Conservation (phyloP, 2,888 invertebrate genomes). For the Agonopterix arenella region DNA sequence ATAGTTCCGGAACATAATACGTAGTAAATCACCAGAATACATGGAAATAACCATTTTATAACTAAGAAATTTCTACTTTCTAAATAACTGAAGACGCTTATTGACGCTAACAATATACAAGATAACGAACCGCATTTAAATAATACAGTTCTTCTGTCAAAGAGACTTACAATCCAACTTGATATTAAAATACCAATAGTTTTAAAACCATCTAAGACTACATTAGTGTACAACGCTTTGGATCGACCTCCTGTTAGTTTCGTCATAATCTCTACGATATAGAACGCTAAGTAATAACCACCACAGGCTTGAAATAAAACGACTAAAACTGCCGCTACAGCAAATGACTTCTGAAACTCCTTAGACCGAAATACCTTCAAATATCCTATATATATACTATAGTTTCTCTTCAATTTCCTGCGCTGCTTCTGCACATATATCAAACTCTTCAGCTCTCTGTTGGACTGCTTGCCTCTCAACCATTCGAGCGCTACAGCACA, state of each 20-base stretch:
- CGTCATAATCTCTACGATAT: not conserved
- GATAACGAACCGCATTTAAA: not conserved
- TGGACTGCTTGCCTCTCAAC: slow-evolving; percentile 14
- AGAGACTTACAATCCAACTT: not conserved
- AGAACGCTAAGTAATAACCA: not conserved
- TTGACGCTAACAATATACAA: not conserved
- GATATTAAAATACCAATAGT: not conserved
- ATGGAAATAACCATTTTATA: not conserved
- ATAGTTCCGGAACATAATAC: not conserved
- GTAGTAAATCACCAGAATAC: not conserved
- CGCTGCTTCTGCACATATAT: slow-evolving; percentile 14
- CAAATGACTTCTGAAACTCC: not conserved
- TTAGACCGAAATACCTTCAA: not conserved
- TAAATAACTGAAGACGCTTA: not conserved
- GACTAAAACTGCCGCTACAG: not conserved
- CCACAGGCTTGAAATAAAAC: not conserved
- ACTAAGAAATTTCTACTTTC: not conserved
- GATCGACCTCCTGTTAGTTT: not conserved
- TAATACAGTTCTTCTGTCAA: not conserved
- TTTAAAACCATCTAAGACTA: not conserved
- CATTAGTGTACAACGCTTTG: not conserved
- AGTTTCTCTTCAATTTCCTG: not conserved
- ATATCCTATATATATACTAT: not conserved
- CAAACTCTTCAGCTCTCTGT: slow-evolving; percentile 13
- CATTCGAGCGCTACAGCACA: slow-evolving; percentile 13